Base-by-base conservation (phyloP, 1,140 invertebrate species). In the Hestina assimilis region DNA sequence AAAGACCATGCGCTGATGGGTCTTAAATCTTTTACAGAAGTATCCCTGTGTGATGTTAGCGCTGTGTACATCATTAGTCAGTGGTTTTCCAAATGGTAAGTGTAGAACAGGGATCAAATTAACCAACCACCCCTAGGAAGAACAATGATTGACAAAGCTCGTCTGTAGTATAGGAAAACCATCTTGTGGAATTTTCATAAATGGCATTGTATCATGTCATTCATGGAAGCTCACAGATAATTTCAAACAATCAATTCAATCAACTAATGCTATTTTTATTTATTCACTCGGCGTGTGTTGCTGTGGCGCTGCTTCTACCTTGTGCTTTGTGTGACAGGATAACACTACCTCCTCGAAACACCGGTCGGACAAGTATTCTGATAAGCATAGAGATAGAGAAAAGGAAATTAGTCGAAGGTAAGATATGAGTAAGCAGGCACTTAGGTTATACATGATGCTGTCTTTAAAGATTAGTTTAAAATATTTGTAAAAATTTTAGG, bases 321-420 rank as follows among this genome's bases (percentile, higher is more conserved):
- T 89, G 87, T 89, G 87, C 87, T 89, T 89, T 89, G 87, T 89
- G 87, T 89, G 87, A 89, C 89, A 89, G 89, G 89, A 89, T 84
- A 88, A 86, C 75, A 87, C 83, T 79, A 79, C 88, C 73, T 85
- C 88, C 74, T 87, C 87, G 77, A 89, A 89, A 76, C 87, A 89
- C 75, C 87, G 86, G 48, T 82, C 83, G 62, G 89, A 89, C 78
- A 89, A 89, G 81, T 80, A 89, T 79, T 83, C 87, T 69, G 87
- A 89, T 72, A 85, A 81, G 77, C 80, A 88, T 76, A 88, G 78
- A 79, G 83, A 86, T 35, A 78, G 63, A 59, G 84, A 88, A 40
- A 74, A 69, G 56, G 84, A 81, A 31, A 63, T 69, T 48, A 66
- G 71, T 61, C 54, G 84, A 75, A 86, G 84, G 84, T 88, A 61